These are phyloP conservation scores for Leptinotarsa peninsularis DNA, from an alignment of 2,888 invertebrate species.

Conservation along the genomic window DNA sequence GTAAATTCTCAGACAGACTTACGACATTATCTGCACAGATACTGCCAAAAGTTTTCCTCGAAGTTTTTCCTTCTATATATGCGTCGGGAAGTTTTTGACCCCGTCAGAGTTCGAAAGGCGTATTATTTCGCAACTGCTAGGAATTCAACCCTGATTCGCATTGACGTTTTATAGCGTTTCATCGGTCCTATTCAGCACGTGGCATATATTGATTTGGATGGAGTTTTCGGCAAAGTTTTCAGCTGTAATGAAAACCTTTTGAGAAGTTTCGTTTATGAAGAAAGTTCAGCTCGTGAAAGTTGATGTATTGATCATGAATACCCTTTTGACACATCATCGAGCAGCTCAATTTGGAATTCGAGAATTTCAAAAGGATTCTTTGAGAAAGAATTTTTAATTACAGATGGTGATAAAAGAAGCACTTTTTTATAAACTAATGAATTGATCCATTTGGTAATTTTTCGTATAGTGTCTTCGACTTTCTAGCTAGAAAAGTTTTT, in stretches of 20 bases:
- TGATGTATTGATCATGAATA: constrained; percentile 3
- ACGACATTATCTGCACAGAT: constrained; percentile 35
- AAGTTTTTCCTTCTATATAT: constrained; percentile 22
- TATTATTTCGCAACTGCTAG: background rate
- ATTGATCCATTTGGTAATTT: too few species aligned
- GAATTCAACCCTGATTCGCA: background rate
- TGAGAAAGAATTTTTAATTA: too few species aligned
- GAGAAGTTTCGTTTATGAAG: constrained; percentile 6
- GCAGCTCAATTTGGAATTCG: background rate
- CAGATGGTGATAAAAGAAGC: too few species aligned
- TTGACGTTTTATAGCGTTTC: constrained; percentile 15
- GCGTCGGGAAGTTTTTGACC: constrained; percentile 20
- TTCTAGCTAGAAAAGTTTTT: too few species aligned
- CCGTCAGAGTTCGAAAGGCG: constrained; percentile 19
- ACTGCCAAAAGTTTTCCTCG: constrained; percentile 27
- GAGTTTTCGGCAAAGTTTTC: background rate
- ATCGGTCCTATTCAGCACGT: constrained; percentile 2
- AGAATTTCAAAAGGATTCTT: background rate
- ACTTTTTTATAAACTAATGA: too few species aligned
- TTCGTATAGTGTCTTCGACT: too few species aligned
- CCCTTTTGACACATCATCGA: background rate
- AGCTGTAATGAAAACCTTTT: background rate
- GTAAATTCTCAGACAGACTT: constrained; percentile 32
- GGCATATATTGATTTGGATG: constrained; percentile 9
- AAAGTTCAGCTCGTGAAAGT: constrained; percentile 1